Evolutionary conservation across 2,888 invertebrate species (phyloP).

Genomic region (Patella caerulea): DNA sequence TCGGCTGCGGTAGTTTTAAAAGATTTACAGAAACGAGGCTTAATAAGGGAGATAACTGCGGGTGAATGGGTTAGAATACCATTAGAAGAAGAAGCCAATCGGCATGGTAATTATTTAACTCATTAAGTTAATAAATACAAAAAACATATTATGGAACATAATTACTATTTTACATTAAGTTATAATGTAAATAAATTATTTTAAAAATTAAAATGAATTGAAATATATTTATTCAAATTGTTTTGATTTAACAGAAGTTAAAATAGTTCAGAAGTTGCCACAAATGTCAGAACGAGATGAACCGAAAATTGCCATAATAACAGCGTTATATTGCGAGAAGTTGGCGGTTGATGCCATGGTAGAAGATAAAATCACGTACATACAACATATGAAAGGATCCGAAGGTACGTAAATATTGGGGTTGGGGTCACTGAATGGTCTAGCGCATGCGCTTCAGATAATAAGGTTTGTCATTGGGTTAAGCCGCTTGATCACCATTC

Average conservation of each 20-base stretch:
- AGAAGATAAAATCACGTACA: constrained; percentile 95
- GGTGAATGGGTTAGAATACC: constrained; percentile 67
- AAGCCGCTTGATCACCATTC: too few species aligned
- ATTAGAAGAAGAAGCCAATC: constrained; percentile 44
- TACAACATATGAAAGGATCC: constrained; percentile 86
- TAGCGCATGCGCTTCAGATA: too few species aligned
- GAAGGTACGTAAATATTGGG: constrained; percentile 80
- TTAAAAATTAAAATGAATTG: too few species aligned
- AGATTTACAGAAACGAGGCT: constrained; percentile 59
- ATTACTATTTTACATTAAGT: background rate
- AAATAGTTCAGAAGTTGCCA: constrained; percentile 93
- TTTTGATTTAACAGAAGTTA: constrained; percentile 51
- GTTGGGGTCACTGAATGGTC: too few species aligned
- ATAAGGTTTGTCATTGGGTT: too few species aligned
- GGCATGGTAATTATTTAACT: constrained; percentile 47
- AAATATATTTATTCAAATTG: too few species aligned
- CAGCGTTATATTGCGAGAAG: constrained; percentile 97
- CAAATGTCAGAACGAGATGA: constrained; percentile 89
- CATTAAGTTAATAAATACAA: background rate
- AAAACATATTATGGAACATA: too few species aligned
- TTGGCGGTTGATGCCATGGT: constrained; percentile 98
- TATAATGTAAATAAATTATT: background rate
- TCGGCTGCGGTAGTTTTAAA: constrained; percentile 63
- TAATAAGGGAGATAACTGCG: constrained; percentile 60
- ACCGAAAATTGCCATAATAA: constrained; percentile 97